Percentiles rank a stretch among this genome's conserved stretches.
phyloP scores from a whole-genome alignment of 1,140 invertebrate genomes.

The Pomacea maculata region DNA sequence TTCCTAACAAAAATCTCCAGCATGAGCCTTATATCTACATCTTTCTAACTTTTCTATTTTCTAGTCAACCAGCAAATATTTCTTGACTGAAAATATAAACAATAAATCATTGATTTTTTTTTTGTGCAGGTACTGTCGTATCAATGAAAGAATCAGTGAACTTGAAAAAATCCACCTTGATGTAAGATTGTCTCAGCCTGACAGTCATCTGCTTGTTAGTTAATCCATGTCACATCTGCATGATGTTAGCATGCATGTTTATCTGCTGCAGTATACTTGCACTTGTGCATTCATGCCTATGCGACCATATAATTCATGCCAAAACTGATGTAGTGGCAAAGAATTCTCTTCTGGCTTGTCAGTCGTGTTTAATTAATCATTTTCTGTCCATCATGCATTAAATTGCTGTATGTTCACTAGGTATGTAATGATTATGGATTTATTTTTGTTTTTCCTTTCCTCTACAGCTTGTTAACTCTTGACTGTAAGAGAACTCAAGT shows the following conservation, averaged over 20 bases:
- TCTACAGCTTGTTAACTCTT: neutral
- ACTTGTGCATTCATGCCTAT: no score
- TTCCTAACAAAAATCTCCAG: no score
- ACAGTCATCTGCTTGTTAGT: no score
- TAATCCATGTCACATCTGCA: no score
- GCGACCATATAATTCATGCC: no score
- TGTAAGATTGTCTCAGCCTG: conserved; percentile 37
- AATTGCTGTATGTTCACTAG: neutral
- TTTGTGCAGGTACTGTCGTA: conserved; percentile 54
- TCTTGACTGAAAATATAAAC: neutral
- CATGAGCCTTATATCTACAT: neutral
- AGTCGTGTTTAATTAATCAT: conserved; percentile 1
- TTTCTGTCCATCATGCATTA: neutral
- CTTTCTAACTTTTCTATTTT: neutral
- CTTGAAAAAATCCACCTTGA: conserved; percentile 60
- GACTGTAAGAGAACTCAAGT: neutral
- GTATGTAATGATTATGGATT: neutral
- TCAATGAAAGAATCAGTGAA: conserved; percentile 59
- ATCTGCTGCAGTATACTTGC: no score
- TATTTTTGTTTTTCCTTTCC: neutral
- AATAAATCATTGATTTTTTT: neutral
- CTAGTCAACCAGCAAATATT: neutral
- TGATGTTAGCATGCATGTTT: no score
- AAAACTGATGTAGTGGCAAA: no score
- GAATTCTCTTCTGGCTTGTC: neutral